These are phyloP conservation scores for Hirundichthys speculiger DNA, from an alignment of 2,113 vertebrate genomes.

Conservation along the genomic window DNA sequence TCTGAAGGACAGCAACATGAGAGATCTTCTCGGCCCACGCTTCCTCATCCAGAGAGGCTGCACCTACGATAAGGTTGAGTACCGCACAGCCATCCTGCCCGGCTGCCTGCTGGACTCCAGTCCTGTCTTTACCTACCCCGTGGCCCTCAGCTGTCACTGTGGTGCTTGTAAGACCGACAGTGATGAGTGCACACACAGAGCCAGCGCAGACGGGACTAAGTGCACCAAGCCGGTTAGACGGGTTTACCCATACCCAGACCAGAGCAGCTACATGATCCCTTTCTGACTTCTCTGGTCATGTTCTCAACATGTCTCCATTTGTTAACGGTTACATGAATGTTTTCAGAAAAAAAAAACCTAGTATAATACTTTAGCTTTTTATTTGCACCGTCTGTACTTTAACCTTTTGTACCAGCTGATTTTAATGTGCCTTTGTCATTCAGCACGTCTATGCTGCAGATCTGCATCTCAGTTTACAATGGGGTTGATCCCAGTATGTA, in stretches of 20 bases:
- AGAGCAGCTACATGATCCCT: slow-evolving; percentile 63
- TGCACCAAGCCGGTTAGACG: slow-evolving; percentile 85
- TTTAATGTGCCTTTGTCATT: slow-evolving; percentile 12
- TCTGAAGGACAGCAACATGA: slow-evolving; percentile 90
- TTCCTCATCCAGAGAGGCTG: slow-evolving; percentile 88
- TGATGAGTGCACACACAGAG: slow-evolving; percentile 88
- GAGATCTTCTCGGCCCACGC: slow-evolving; percentile 81
- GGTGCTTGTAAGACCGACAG: slow-evolving; percentile 89
- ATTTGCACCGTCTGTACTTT: slow-evolving; percentile 2
- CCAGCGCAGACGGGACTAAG: slow-evolving; percentile 61
- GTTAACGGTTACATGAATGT: background rate
- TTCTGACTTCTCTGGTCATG: slow-evolving; percentile 38
- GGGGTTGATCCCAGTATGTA: background rate
- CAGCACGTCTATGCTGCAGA: slow-evolving; percentile 2
- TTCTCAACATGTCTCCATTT: background rate
- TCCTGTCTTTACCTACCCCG: slow-evolving; percentile 89
- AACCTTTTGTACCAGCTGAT: slow-evolving; percentile 1
- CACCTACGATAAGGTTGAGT: slow-evolving; percentile 88
- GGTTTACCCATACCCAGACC: slow-evolving; percentile 55
- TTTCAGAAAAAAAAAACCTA: background rate
- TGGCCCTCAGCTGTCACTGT: slow-evolving; percentile 91
- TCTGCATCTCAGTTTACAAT: slow-evolving; percentile 33
- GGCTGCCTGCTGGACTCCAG: slow-evolving; percentile 84
- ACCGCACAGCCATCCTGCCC: slow-evolving; percentile 86
- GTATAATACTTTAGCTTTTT: background rate